Base-by-base conservation (phyloP, 2,113 vertebrate species). In the Bolborhynchus lineola region DNA sequence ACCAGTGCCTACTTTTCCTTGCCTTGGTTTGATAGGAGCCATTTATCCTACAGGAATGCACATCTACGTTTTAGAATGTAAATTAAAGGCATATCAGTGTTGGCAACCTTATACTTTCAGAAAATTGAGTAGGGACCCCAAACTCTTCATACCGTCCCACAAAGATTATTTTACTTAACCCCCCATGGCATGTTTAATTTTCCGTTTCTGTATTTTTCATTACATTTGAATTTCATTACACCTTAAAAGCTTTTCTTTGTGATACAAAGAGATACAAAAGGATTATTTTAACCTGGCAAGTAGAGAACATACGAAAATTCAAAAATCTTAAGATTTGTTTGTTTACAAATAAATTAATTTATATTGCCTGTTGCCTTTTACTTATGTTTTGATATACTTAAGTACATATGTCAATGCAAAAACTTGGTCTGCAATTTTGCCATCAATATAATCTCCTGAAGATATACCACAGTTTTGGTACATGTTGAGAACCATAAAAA, bases 111-210 rank as follows among this genome's bases (percentile, higher is more conserved):
- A 10, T 1, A 50, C 18, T 78, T 79, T 41, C 47, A 29, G 11
- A 72, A 91, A 76, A 25, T 47, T 74, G 14, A 91, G 9, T 28
- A 64, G 1, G 1, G 13, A 63, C 16, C 33, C 26, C 50, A 89
- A 60, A 28, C 20, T 47, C n/a, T 83, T 78, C 17, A 81, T 23
- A 74, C 2, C 63, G 29, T 59, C 20, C 13, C 6, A 18, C 52
- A 33, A 49, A 86, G n/a, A 35, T 59, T n/a, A 59, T 59, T n/a
- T 35, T 59, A 35, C 57, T 59, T 59, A 35, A 42, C 11, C 33
- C 3, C 1, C 10, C 33, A 10, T 2, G 3, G 5, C 2, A 4
- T 3, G 7, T 37, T 70, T 31, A 42, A 46, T 72, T 62, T 71
- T 86, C 42, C 19, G 20, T 65, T 85, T 87, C 37, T 26, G 7